Evolutionary conservation across 2,113 vertebrate species (phyloP).

Genomic region (Dicaeum eximium): DNA sequence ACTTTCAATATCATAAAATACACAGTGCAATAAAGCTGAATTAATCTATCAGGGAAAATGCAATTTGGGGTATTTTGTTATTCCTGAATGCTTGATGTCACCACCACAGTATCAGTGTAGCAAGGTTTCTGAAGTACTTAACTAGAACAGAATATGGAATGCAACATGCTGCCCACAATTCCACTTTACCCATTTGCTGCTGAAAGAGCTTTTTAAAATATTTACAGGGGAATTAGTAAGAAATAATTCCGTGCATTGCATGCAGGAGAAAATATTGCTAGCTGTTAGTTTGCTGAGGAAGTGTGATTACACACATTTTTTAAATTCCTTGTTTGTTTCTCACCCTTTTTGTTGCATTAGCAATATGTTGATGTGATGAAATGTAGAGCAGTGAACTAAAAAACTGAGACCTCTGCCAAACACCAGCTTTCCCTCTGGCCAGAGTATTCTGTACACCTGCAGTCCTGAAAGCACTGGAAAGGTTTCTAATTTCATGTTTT

Average conservation of each 20-base stretch:
- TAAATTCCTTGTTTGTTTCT: not conserved
- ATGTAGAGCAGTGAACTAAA: not conserved
- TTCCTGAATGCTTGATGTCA: not conserved
- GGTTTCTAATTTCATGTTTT: conserved; percentile 59
- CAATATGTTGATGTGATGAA: not conserved
- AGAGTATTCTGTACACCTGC: conserved; percentile 67
- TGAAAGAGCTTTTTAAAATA: not conserved
- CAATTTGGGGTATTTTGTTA: not conserved
- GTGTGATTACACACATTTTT: not conserved
- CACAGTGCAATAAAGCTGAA: not conserved
- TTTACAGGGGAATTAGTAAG: not conserved
- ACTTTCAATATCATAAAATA: not conserved
- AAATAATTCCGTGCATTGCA: not conserved
- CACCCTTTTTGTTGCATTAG: not conserved
- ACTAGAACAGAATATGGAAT: not conserved
- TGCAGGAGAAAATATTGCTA: not conserved
- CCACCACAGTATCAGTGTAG: not conserved
- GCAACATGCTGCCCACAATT: not conserved
- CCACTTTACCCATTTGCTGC: not conserved
- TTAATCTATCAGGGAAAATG: not conserved
- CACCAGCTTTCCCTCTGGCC: conserved; percentile 48
- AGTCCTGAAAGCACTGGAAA: conserved; percentile 55
- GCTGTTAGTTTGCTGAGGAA: not conserved
- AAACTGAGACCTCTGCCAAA: conserved; percentile 35
- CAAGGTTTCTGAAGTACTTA: not conserved